phyloP scores from a whole-genome alignment of 1,140 invertebrate genomes.

The Formica selysi region DNA sequence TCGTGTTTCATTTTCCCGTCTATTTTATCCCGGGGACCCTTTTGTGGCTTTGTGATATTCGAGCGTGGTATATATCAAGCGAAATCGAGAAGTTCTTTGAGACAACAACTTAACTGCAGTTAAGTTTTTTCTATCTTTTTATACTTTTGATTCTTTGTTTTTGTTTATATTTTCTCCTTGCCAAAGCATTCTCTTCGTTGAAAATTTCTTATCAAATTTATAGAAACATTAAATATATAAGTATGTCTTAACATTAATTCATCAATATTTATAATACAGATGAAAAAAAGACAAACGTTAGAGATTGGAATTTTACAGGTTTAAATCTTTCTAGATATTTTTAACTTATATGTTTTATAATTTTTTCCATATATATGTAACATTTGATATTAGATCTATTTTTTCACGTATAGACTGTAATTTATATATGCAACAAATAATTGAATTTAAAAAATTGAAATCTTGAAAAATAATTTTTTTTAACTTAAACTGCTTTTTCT shows the following conservation, averaged over 20 bases:
- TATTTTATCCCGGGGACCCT: conserved; percentile 34
- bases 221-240: neutral
- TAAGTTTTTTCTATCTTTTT: neutral
- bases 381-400: neutral
- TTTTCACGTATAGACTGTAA: neutral
- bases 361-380: too few relatives aligned
- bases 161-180: neutral
- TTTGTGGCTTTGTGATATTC: conserved; percentile 39
- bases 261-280: neutral
- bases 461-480: neutral
- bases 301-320: neutral
- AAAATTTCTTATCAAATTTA: neutral
- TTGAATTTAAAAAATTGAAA: neutral
- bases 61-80: neutral
- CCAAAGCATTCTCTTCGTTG: neutral
- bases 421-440: neutral
- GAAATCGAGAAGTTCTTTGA: conserved; percentile 12
- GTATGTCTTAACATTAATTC: neutral
- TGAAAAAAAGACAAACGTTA: neutral
- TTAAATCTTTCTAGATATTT: neutral
- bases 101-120: conserved; percentile 9
- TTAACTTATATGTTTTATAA: neutral
- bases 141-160: neutral
- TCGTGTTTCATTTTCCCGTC: conserved; percentile 39
- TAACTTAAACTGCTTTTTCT: neutral